Percentiles rank a stretch among this genome's conserved stretches.
phyloP scores from a whole-genome alignment of 2,888 invertebrate genomes.

The Ormyrus labotus region DNA sequence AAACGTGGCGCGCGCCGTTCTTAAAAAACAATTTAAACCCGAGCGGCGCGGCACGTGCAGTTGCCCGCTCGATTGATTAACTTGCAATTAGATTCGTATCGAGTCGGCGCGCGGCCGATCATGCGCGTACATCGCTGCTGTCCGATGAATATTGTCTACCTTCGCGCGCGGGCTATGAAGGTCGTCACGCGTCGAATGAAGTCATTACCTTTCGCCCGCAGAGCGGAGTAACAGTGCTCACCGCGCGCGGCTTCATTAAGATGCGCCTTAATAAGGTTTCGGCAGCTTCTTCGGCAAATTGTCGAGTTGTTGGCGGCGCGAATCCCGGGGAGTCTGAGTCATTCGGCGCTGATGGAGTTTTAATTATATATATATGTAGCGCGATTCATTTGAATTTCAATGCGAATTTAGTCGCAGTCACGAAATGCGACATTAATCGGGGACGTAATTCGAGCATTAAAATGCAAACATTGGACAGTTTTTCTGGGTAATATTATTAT shows the following conservation, averaged over 20 bases:
- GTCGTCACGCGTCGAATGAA: conserved; percentile 48
- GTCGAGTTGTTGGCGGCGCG: not conserved
- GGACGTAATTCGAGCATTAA: conserved; percentile 24
- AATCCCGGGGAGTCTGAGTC: not conserved
- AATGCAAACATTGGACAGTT: not conserved
- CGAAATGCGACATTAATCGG: conserved; percentile 28
- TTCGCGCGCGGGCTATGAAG: conserved; percentile 13
- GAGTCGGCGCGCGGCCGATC: no score
- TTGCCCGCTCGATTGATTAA: no score
- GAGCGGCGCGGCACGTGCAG: no score
- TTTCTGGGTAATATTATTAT: not conserved
- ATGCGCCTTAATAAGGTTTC: conserved; percentile 37
- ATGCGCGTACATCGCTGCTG: no score
- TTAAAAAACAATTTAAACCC: no score
- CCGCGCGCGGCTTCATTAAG: conserved; percentile 25
- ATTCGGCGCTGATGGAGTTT: conserved; percentile 45
- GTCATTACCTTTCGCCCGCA: conserved; percentile 35
- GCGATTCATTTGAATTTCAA: conserved; percentile 50
- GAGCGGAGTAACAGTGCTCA: conserved; percentile 35
- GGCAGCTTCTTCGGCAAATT: not conserved
- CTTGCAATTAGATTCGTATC: no score
- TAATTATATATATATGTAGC: conserved; percentile 2
- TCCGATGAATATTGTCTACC: not conserved
- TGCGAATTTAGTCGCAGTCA: not conserved
- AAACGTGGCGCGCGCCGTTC: no score